Evolutionary conservation across 2,113 vertebrate genomes (phyloP), one percentile per base, ranked within the genome.

Genomic region (Zosterops pallidus): DNA sequence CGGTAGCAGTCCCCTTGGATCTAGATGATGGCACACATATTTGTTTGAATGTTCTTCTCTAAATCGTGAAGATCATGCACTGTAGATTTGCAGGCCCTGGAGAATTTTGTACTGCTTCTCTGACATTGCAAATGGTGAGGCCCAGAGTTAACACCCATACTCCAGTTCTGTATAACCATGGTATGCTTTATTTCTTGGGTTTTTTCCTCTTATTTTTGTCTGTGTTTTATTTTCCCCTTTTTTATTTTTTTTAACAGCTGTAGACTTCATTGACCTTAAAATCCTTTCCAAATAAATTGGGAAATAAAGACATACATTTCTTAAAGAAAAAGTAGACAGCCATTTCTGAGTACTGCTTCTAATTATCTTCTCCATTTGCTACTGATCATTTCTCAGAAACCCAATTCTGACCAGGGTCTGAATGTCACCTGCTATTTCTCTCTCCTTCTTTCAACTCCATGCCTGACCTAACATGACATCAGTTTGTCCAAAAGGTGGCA

Each of bases 401-500:
- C 9, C 44, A 41, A 8, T 65, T 88, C 56, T 78, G 37, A 24
- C 26, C 55, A 79, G 53, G 13, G 23, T 24, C 62, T 74, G 56
- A 86, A 76, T 82, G 74, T 84, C 71, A 92, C 22, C 41, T 81
- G 28, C 25, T 94, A 56, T 64, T 92, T 89, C 23, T 83, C 65
- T 75, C 69, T 69, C 47, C 26, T 12, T 44, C 37, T 78, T 53
- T 74, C 52, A 86, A 39, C 41, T 91, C 87, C 41, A 82, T 72
- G 91, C 89, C 68, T 97, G 92, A 92, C 93, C 88, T 84, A 83
- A 88, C 79, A 80, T 14, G 92, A 93, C 59, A 75, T 46, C 29
- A 0, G 1, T 94, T 87, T 91, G 90, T 86, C 96, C 97, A 94
- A 97, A 92, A 97, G 97, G 91, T 96, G 96, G 96, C 96, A 97